Evolutionary conservation across 2,888 invertebrate genomes (phyloP).

Genomic region (Himalopsyche japonica): DNA sequence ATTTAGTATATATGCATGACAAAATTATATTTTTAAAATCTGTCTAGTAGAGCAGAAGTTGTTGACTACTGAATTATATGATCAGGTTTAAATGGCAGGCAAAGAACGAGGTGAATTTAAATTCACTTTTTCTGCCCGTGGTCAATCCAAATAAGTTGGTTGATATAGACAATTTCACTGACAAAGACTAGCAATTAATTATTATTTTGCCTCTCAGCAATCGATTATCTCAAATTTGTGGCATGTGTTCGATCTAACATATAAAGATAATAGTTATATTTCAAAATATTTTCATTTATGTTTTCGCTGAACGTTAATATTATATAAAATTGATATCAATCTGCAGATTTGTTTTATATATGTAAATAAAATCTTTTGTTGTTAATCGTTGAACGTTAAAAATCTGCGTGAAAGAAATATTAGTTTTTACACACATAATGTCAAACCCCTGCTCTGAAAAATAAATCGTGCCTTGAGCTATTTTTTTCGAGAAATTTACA

Average conservation of each 20-base stretch:
- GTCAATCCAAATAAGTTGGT: background rate
- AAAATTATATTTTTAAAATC: too few species aligned
- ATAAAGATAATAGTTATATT: background rate
- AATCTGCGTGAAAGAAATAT: too few species aligned
- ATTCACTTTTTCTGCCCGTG: background rate
- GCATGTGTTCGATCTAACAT: background rate
- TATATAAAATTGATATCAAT: too few species aligned
- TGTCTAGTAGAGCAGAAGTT: background rate
- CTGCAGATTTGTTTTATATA: too few species aligned
- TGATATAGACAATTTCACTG: background rate
- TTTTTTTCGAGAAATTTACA: too few species aligned
- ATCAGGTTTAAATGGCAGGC: background rate
- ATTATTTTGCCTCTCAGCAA: background rate
- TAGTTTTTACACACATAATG: too few species aligned
- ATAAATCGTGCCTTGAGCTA: too few species aligned
- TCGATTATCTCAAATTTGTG: background rate
- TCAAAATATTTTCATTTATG: background rate
- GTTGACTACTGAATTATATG: background rate
- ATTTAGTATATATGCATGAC: too few species aligned
- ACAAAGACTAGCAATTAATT: background rate
- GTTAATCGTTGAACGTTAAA: too few species aligned
- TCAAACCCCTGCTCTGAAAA: too few species aligned
- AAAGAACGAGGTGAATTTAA: background rate
- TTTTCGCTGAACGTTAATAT: background rate
- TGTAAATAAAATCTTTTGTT: too few species aligned